Percentiles rank a stretch among this genome's conserved stretches.
These are phyloP conservation scores for Tetropium fuscum DNA, from an alignment of 2,888 invertebrate species.

Conservation along the genomic window DNA sequence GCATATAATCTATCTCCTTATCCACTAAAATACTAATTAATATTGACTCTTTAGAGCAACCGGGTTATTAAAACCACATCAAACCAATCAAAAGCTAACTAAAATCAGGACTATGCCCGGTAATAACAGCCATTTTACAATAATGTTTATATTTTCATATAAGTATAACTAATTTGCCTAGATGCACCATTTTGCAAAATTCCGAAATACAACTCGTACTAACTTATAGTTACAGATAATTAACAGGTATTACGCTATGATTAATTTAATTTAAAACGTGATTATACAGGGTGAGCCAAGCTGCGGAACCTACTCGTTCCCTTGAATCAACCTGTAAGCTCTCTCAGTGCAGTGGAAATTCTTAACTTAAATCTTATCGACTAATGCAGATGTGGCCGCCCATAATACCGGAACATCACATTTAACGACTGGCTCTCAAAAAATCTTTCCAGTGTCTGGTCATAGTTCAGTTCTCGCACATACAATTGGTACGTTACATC, in stretches of 20 bases:
- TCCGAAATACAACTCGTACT: slow-evolving; percentile 1
- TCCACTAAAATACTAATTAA: slow-evolving; percentile 59
- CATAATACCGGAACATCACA: too few relatives aligned
- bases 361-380: slow-evolving; percentile 3
- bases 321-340: not conserved
- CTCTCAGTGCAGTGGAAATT: not conserved
- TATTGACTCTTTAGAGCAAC: slow-evolving; percentile 65
- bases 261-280: not conserved
- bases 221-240: too few relatives aligned
- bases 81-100: slow-evolving; percentile 53
- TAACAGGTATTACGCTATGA: too few relatives aligned
- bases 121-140: slow-evolving; percentile 61
- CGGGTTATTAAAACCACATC: slow-evolving; percentile 52
- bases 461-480: too few relatives aligned
- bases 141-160: slow-evolving; percentile 47
- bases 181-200: slow-evolving; percentile 37
- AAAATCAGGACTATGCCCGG: slow-evolving; percentile 35
- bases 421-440: too few relatives aligned
- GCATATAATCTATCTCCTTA: slow-evolving; percentile 56
- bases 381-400: not conserved
- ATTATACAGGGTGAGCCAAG: not conserved
- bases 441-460: too few relatives aligned
- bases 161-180: slow-evolving; percentile 20
- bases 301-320: not conserved
- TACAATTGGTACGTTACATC: too few relatives aligned